Evolutionary conservation across 2,888 invertebrate species (phyloP), one percentile per base, ranked within the genome.

Genomic region (Cephus sareptanus): DNA sequence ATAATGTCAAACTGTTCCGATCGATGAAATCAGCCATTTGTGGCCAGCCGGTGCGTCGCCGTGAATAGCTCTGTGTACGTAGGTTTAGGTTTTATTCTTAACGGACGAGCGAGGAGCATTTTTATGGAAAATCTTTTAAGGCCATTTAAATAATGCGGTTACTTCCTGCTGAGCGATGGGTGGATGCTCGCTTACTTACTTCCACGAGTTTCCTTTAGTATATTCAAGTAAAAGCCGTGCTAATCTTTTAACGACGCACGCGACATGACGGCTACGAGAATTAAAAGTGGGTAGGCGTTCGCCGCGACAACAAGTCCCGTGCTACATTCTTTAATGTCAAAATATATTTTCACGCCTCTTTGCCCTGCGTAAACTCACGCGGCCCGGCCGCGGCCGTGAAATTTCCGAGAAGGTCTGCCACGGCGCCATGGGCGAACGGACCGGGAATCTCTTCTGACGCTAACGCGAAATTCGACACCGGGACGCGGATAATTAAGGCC

Each of bases 261-360:
- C 77, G 77, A 79, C 75, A 77, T 68, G 78, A 69, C 75, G 78
- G 71, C 79, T 35, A 79, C 78, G 79, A 79, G 79, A 80, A 80
- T 81, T 80, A 77, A 80, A 81, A 81, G 77, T 73, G 81, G 78
- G 74, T 35, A 35, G 77, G 77, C 56, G 77, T 23, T 68, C 35
- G 56, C 23, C 2, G 23, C 56, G 56, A 56, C 56, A 56, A 56
- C 40, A 23, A 56, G 31, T 15, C 71, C 71, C 13, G 31, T 31
- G 79, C 75, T 77, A 76, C 70, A 81, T 79, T 79, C 79, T 80
- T 77, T 80, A 40, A 75, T 73, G 82, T 80, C 79, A 79, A 82
- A 83, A 85, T 83, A 85, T 69, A 70, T 84, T 84, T 85, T 84
- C 85, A 83, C 84, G 83, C 83, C 85, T 84, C 83, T 74, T 35